Evolutionary conservation across 2,113 vertebrate species (phyloP).

Genomic region (Chrysochloris asiatica): DNA sequence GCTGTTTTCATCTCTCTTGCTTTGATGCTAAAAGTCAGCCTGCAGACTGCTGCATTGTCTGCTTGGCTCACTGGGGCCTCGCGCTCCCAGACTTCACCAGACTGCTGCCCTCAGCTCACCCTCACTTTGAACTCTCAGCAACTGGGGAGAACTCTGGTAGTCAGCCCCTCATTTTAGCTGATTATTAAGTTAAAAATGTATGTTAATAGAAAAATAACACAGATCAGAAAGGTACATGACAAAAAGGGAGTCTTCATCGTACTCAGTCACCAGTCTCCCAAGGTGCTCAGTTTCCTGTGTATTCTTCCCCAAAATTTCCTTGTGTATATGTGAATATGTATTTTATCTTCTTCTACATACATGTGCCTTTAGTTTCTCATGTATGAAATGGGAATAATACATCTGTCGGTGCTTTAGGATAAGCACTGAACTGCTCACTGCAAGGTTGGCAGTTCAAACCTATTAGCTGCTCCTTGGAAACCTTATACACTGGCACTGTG

Average conservation of each 20-base stretch:
- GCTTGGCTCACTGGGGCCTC: background rate
- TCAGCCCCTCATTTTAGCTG: background rate
- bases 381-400: background rate
- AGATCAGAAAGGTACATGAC: background rate
- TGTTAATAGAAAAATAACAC: background rate
- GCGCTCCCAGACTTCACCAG: too few species aligned
- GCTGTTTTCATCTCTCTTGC: background rate
- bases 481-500: too few species aligned
- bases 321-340: background rate
- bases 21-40: background rate
- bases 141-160: background rate
- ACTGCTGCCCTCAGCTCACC: background rate
- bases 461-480: too few species aligned
- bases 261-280: background rate
- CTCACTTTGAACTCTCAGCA: background rate
- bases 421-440: too few species aligned
- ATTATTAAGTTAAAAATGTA: slow-evolving; percentile 12
- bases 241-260: background rate
- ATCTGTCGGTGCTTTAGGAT: too few species aligned
- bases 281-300: background rate
- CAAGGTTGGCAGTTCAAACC: too few species aligned
- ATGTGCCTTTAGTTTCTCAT: background rate
- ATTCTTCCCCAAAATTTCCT: background rate
- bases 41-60: background rate
- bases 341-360: background rate